Evolutionary conservation across 1,140 invertebrate genomes (phyloP), one percentile per base, ranked within the genome.

Genomic region (Lepidurus packardi): DNA sequence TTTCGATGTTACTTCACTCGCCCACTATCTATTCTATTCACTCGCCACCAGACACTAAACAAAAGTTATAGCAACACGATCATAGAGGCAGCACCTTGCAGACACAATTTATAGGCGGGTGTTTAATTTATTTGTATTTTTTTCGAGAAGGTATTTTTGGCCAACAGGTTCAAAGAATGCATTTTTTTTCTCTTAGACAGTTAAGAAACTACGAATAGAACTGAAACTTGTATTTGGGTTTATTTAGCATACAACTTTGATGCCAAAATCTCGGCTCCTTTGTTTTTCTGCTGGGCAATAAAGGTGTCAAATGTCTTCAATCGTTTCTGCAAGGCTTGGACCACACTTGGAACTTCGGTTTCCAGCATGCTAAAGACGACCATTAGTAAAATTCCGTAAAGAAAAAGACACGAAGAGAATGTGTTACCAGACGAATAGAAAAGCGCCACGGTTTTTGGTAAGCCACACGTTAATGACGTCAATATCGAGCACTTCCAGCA

Each of bases 391-490:
- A 41, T 10, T 75, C 34, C 7, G 13, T 41, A n/a, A 42, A 21
- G 21, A 77, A 77, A n/a, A 2, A 7, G 25, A 21, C 9, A 77
- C 3, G 42, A 7, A 13, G n/a, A n/a, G 10, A 16, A 77, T 43
- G 43, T 77, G 34, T 34, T 34, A 77, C 76, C 43, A 11, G n/a
- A 80, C 77, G 42, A 80, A 53, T 7, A 77, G 53, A 45, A 80
- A 80, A 34, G 79, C 77, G 16, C 76, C 79, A 34, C 79, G 79
- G 77, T 80, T 80, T 24, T 43, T 77, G 34, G 45, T 47, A 24
- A 80, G 24, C 79, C 79, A 80, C n/a, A 44, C 42, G n/a, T 73
- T 80, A 41, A 80, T 74, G 25, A 73, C 76, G 25, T 77, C 79
- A 11, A 73, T n/a, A 34, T 76, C 76, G 7, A 80, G 47, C 42